Evolutionary conservation across 2,797 vertebrate species (phyloP), one percentile per base, ranked within the genome.

Genomic region (Synaphobranchus kaupii): DNA sequence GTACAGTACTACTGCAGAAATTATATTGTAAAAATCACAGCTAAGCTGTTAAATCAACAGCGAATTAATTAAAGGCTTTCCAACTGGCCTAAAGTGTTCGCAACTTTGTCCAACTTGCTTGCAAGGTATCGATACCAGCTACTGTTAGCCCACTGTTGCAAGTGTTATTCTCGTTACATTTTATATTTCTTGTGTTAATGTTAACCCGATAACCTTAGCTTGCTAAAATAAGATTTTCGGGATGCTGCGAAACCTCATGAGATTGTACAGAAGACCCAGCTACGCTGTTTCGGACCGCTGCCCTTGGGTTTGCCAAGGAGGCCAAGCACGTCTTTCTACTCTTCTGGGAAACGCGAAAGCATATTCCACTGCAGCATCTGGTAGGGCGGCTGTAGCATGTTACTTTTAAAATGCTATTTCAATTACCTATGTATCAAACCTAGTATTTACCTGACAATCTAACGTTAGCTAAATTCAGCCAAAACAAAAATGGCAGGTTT

Each of bases 231-330:
- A 66, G n/a, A 8, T 47, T 4, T 76, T 58, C 44, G 50, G 60
- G 31, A 96, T 96, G 96, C 91, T 95, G 15, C 93, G 89, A 78
- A 90, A 82, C 90, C 66, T 96, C 31, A 31, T 92, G 56, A 90
- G 89, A 88, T 87, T 94, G n/a, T 92, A 92, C 13, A 90, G 83
- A 85, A 91, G 84, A 8, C 84, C 94, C 34, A 89, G 92, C 25
- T 88, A 90, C 86, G 71, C 56, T 1, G 10, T 92, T 84, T 83
- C 85, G 76, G 47, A 90, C 44, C 87, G 84, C 39, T 54, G 71
- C 66, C 52, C 92, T 89, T 86, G 60, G 87, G 66, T 90, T 60
- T 4, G 85, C 81, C 68, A 89, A 80, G 86, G 58, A 68, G 28
- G 88, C 76, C 48, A 58, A 2, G 56, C 84, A 3, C n/a, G 6